These are phyloP conservation scores for Rafetus swinhoei DNA, from an alignment of 2,113 vertebrate genomes.

Conservation along the genomic window DNA sequence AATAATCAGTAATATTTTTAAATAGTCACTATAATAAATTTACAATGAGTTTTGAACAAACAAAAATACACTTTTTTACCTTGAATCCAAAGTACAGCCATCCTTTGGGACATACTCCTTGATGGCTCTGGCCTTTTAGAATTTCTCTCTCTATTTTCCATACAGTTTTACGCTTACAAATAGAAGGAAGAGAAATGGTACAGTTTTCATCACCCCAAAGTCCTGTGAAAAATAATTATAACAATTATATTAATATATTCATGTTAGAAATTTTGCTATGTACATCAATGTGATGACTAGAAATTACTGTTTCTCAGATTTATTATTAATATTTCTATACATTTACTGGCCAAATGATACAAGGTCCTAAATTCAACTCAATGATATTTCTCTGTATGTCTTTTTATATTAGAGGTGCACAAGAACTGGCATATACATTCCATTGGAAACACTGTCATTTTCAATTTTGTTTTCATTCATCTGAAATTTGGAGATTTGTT, in stretches of 20 bases:
- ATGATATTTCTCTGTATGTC: not conserved
- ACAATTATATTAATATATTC: not conserved
- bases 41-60: slow-evolving; percentile 1
- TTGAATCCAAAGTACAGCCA: slow-evolving; percentile 94
- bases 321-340: not conserved
- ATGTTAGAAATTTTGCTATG: not conserved
- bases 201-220: slow-evolving; percentile 86
- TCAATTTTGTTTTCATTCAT: not conserved
- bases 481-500: not conserved
- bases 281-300: not conserved
- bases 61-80: slow-evolving; percentile 74
- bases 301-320: not conserved
- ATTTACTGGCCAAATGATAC: not conserved
- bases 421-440: not conserved
- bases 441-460: not conserved
- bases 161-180: slow-evolving; percentile 87
- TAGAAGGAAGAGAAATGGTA: slow-evolving; percentile 80
- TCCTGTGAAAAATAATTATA: slow-evolving; percentile 73
- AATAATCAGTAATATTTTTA: not conserved
- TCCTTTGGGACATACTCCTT: slow-evolving; percentile 88
- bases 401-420: not conserved
- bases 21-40: not conserved
- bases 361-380: not conserved
- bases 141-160: slow-evolving; percentile 83
- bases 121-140: slow-evolving; percentile 77